These are phyloP conservation scores for Rhinolophus ferrumequinum DNA, from an alignment of 2,113 vertebrate species.

Conservation along the genomic window DNA sequence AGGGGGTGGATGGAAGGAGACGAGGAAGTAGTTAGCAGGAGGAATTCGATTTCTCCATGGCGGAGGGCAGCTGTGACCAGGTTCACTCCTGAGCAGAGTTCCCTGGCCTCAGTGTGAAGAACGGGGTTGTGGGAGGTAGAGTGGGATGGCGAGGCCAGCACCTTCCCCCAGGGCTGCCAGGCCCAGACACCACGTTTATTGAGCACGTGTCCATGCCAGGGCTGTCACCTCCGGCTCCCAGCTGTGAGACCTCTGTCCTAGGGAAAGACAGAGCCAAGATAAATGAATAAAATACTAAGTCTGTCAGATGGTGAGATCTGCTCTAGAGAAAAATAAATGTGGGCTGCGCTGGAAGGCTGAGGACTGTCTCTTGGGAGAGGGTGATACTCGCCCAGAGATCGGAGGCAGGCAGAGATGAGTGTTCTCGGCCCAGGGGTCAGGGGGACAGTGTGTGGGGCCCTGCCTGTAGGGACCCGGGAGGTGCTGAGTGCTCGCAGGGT, in stretches of 20 bases:
- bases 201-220: not conserved
- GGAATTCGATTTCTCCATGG: not conserved
- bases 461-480: rapidly evolving
- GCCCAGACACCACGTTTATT: not conserved
- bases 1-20: not conserved
- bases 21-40: no score
- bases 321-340: not conserved
- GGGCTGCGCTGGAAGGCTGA: no score
- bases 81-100: not conserved
- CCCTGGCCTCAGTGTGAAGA: not conserved
- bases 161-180: not conserved
- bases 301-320: not conserved
- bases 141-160: not conserved
- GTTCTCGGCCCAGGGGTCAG: rapidly evolving
- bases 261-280: not conserved
- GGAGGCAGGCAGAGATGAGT: not conserved
- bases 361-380: rapidly evolving
- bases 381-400: rapidly evolving
- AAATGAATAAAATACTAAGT: rapidly evolving
- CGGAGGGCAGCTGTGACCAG: not conserved
- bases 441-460: not conserved
- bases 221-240: not conserved
- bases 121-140: not conserved
- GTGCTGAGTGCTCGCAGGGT: rapidly evolving
- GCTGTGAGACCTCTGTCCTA: not conserved